Percentiles rank a stretch among this genome's conserved stretches.
Conservation (phyloP, 1,140 invertebrate species). For the Diachasmimorpha longicaudata region DNA sequence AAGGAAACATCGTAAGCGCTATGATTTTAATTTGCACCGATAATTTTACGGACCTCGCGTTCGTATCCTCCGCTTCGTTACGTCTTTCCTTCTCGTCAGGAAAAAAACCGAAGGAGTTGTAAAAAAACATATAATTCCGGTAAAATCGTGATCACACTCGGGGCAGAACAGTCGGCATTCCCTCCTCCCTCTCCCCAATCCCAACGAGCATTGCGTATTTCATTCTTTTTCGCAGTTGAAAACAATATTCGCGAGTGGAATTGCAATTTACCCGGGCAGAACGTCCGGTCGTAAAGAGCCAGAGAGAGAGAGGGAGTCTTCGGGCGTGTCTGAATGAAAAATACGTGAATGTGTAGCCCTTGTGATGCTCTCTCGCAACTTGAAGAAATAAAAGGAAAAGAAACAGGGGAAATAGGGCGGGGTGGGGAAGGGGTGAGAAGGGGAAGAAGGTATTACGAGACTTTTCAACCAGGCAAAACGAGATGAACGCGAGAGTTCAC, state of each 20-base stretch:
- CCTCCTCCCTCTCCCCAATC: background rate
- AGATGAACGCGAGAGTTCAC: conserved; percentile 26
- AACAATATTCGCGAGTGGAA: conserved; percentile 21
- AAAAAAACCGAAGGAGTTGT: background rate
- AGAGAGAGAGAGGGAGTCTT: background rate
- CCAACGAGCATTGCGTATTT: background rate
- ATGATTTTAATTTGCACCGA: conserved; percentile 14
- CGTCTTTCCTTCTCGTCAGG: background rate
- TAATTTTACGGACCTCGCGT: conserved; percentile 2
- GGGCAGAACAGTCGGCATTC: background rate
- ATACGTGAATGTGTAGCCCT: conserved; percentile 12
- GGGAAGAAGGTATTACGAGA: background rate
- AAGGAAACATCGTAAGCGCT: conserved; percentile 6
- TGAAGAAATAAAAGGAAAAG: background rate
- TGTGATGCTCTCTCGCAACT: background rate
- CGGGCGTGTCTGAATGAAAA: conserved; percentile 19
- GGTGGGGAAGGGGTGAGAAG: background rate
- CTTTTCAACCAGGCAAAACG: conserved; percentile 10
- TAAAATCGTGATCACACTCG: background rate
- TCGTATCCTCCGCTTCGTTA: background rate
- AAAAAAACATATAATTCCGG: background rate
- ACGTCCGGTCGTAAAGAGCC: conserved; percentile 17
- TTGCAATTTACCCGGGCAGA: conserved; percentile 9
- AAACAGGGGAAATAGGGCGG: background rate
- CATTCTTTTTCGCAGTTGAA: background rate